Base-by-base conservation (phyloP, 1,140 invertebrate species). In the Limonius californicus region DNA sequence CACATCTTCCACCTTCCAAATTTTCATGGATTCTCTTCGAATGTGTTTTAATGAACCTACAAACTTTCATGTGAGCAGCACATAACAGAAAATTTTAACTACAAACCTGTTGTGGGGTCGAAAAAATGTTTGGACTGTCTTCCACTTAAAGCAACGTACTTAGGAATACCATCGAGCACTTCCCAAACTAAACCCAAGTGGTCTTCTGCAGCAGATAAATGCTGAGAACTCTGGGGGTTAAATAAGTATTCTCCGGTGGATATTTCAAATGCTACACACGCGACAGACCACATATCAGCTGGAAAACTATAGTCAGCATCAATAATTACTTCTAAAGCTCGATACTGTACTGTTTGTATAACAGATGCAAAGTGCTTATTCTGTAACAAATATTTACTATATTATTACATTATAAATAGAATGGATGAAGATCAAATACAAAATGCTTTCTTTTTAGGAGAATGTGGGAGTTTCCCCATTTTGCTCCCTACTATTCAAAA, bases 221-320 rank as follows among this genome's bases (percentile, higher is more conserved):
- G 85, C 61, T 87, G 85, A 20, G 88, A 88, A 61, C 90, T 91
- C 78, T 98, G 95, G 30, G 97, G 97, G 79, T 99, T 96, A 80
- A 99, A 99, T 57, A 99, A 80, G 81, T 98, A 99, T 80, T 99
- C 97, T 56, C 97, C 97, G 15, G 97, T 99, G 6, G 96, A 96
- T 68, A 99, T 79, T 79, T 99, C 98, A 80, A 99, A 99, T 16
- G 96, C 94, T 90, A 98, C 95, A 76, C 97, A 99, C 27, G 95
- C 97, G 19, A 94, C 94, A 62, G 94, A 97, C 97, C 97, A 99
- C 67, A 99, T 96, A 78, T 99, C 97, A 18, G 95, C 95, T 0
- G 95, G 91, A 43, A 94, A 89, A 65, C 89, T 92, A 78, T 98
- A 99, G 0, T 91, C 92, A 42, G 94, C 90, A 68, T 94, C 95